Evolutionary conservation across 1,140 invertebrate species (phyloP).

Genomic region (Eurosta solidaginis): DNA sequence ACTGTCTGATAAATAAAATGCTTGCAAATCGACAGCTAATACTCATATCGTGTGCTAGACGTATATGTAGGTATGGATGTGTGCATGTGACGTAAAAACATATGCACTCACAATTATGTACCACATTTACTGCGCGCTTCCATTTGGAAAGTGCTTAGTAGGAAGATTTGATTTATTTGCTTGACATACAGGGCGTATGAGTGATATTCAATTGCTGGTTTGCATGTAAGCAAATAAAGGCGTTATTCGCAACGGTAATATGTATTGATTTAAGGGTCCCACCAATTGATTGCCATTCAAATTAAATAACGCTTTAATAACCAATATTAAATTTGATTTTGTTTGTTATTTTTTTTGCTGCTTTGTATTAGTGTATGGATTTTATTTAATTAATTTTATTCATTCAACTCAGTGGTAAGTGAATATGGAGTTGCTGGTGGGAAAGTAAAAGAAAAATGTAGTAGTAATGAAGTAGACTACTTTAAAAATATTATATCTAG

Average conservation of each 20-base stretch:
- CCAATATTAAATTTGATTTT: neutral
- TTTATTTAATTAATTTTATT: neutral
- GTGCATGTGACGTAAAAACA: too few relatives aligned
- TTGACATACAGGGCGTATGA: conserved; percentile 14
- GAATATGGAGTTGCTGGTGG: too few relatives aligned
- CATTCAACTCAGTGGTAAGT: neutral
- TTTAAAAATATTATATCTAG: too few relatives aligned
- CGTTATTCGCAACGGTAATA: neutral
- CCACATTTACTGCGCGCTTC: too few relatives aligned
- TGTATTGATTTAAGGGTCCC: conserved; percentile 2
- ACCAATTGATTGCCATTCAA: neutral
- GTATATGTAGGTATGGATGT: neutral
- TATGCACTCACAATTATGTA: too few relatives aligned
- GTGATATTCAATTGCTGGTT: conserved; percentile 24
- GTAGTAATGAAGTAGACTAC: too few relatives aligned
- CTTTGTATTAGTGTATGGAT: too few relatives aligned
- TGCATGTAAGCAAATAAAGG: conserved; percentile 26
- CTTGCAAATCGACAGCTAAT: neutral
- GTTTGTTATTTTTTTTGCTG: neutral
- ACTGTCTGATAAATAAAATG: conserved; percentile 16
- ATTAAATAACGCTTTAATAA: neutral
- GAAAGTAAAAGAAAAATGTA: too few relatives aligned
- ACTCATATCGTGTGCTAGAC: neutral
- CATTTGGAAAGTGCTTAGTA: neutral
- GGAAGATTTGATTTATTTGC: conserved; percentile 1